Evolutionary conservation across 2,113 vertebrate genomes (phyloP), one percentile per base, ranked within the genome.

Genomic region (Tylochromis polylepis): DNA sequence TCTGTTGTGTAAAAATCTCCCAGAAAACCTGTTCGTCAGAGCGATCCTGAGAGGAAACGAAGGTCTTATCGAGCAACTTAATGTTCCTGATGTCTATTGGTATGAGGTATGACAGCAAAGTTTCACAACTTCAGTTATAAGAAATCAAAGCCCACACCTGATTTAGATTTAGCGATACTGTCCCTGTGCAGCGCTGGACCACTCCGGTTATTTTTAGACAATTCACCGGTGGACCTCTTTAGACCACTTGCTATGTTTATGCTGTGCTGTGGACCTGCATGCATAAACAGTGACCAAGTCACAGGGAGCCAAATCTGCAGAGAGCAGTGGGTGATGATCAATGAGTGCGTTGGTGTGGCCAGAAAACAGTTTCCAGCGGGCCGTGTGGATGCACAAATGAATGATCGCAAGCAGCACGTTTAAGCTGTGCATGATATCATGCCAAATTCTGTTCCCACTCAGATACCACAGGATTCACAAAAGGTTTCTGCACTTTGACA

Each of bases 21-120:
- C 38, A 27, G 18, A 53, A 53, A 53, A 77, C 46, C 46, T 77
- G 72, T 77, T 77, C 1, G 1, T 29, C 16, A 12, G 43, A 51
- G 22, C 10, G 1, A 0, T 5, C 24, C 3, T 16, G 14, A 29
- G 11, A 75, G 24, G 5, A 51, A 31, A 8, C 24, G 0, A 0
- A 51, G 38, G 70, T 31, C 43, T 31, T 20, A n/a, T 77, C 27
- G 6, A 31, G 70, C 46, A 77, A 0, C 46, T 77, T 77, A 8
- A 51, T 8, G 27, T 31, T 77, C 46, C 72, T 51, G 16, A 31
- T n/a, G 20, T 49, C 24, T 29, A 3, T 31, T 77, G 51, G 10
- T 31, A 77, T 0, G 46, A 51, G 6, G 12, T 27, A 7, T 27
- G 9, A 55, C 9, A n/a, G 53, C 53, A 11, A 22, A 55, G 53